Percentiles rank a stretch among this genome's conserved stretches.
phyloP scores from a whole-genome alignment of 2,113 vertebrate species.

The Oryzias woworae region DNA sequence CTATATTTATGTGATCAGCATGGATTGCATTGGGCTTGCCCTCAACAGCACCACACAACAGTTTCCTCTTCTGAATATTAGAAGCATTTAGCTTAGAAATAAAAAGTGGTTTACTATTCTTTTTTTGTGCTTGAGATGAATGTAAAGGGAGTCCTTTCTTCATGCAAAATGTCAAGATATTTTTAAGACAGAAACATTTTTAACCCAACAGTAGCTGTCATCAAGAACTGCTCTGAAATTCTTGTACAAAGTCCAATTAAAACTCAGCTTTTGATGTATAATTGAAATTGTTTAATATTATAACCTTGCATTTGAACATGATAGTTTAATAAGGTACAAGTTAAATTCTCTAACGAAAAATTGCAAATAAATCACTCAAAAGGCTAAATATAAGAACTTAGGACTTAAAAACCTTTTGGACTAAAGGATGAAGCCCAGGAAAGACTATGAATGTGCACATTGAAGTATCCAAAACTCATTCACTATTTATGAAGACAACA shows the following conservation, averaged over 20 bases:
- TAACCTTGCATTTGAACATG: conserved; percentile 36
- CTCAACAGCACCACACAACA: conserved; percentile 15
- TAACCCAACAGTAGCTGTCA: conserved; percentile 35
- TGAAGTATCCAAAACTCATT: conserved; percentile 2
- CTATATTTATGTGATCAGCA: conserved; percentile 7
- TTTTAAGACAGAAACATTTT: conserved; percentile 35
- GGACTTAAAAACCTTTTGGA: too few species aligned
- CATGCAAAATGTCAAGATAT: conserved; percentile 11
- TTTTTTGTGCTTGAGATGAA: too few species aligned
- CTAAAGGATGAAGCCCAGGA: neutral
- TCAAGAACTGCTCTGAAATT: conserved; percentile 38
- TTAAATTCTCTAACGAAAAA: conserved; percentile 9
- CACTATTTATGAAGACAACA: neutral
- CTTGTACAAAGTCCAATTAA: conserved; percentile 64
- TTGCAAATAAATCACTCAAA: too few species aligned
- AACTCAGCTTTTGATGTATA: conserved; percentile 63
- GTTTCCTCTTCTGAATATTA: neutral
- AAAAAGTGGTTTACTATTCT: too few species aligned
- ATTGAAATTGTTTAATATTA: conserved; percentile 63
- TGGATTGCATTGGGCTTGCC: conserved; percentile 31
- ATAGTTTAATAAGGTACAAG: conserved; percentile 24
- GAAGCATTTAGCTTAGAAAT: too few species aligned
- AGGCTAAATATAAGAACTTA: too few species aligned
- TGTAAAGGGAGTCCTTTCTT: too few species aligned
- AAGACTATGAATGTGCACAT: neutral